Percentiles rank a stretch among this genome's conserved stretches.
Conservation (phyloP, 2,888 invertebrate genomes). For the Chrysomela aeneicollis region DNA sequence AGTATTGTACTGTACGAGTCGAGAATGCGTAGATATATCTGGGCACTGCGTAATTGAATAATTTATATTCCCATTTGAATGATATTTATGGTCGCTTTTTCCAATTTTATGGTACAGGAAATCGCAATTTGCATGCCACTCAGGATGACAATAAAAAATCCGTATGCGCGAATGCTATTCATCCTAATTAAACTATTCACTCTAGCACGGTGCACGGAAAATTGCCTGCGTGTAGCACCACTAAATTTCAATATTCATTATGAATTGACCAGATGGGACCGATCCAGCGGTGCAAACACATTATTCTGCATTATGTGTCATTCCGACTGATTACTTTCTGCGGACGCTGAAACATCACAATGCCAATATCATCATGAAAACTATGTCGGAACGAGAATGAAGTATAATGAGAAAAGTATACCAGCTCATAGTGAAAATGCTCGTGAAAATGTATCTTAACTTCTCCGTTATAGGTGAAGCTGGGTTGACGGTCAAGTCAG, state of each 20-base stretch:
- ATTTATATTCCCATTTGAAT: slow-evolving; percentile 51
- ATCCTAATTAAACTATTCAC: slow-evolving; percentile 34
- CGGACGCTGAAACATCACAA: background rate
- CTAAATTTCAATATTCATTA: slow-evolving; percentile 17
- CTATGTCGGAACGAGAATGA: background rate
- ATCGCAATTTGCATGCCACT: slow-evolving; percentile 44
- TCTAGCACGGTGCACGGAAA: slow-evolving; percentile 25
- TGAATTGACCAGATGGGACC: slow-evolving; percentile 18
- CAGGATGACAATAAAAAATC: slow-evolving; percentile 34
- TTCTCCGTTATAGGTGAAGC: too few relatives aligned
- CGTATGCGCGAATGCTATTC: slow-evolving; percentile 27
- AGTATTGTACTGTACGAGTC: slow-evolving; percentile 39
- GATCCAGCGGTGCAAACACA: background rate
- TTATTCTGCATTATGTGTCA: slow-evolving; percentile 5
- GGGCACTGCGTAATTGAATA: slow-evolving; percentile 48
- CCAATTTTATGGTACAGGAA: slow-evolving; percentile 44
- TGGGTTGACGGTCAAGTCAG: too few relatives aligned
- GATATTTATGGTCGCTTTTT: slow-evolving; percentile 45
- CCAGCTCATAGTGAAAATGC: too few relatives aligned
- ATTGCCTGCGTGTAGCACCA: slow-evolving; percentile 24
- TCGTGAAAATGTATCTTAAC: too few relatives aligned
- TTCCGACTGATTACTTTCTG: background rate
- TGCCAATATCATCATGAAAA: background rate
- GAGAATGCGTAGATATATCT: slow-evolving; percentile 45
- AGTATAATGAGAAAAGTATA: too few relatives aligned